Base-by-base conservation (phyloP, 2,888 invertebrate species). In the Tricholauxania praeusta region DNA sequence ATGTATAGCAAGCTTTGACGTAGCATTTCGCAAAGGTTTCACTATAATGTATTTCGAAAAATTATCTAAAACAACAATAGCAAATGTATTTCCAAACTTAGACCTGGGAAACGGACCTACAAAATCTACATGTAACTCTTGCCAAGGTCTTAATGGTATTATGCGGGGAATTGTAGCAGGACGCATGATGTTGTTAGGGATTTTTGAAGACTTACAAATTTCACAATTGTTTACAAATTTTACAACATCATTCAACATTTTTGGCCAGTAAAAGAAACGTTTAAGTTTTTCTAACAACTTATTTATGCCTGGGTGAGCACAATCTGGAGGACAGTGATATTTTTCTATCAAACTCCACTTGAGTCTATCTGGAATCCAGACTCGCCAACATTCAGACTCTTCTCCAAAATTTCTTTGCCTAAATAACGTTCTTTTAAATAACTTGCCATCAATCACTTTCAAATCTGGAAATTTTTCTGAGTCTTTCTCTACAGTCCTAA, bases 41-140 rank as follows among this genome's bases (percentile, higher is more conserved):
- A 55, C 19, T 22, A 19, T 55, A 55, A 19, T 14, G 22, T 17
- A 55, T 17, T 55, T 55, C 1, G 55, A 17, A 55, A 55, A 55
- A 17, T 19, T 55, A 7, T 55, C 55, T 7, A 55, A 55, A 55
- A 55, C 55, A 3, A 55, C 19, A 19, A 55, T 19, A 12, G 55
- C 55, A 7, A 19, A 55, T 12, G 55, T 17, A 55, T 55, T 55
- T 55, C 55, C 55, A 12, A 19, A 19, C 22, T 55, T 55, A 12
- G 55, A 55, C 22, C 55, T 8, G n/a, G 19, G 55, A 4, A 55
- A 55, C 10, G 55, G 55, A 12, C 55, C 55, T 55, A 55, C 55
- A 12, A 55, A 55, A 17, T 55, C 55, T 19, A 55, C n/a, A 7
- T 55, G 55, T 17, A 55, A 55, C 19, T 55, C 55, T 55, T 55